These are phyloP conservation scores for Sycophila texana DNA, from an alignment of 2,888 invertebrate species.

Conservation along the genomic window DNA sequence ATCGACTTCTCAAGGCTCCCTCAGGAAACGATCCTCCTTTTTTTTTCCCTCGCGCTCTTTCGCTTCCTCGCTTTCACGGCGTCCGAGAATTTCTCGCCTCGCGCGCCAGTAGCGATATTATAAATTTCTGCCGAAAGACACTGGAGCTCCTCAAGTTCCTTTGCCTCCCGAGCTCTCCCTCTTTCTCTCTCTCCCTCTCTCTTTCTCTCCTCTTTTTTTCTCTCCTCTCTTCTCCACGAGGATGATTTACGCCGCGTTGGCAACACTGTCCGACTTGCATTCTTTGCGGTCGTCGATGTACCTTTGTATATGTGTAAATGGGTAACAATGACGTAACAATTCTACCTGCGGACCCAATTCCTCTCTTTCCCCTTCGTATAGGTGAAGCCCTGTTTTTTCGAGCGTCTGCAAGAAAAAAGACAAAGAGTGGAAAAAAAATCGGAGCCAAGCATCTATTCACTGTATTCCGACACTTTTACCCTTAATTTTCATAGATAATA, in stretches of 20 bases:
- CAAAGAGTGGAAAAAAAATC: neutral
- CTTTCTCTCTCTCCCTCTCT: neutral
- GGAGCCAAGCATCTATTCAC: neutral
- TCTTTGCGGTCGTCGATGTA: slow-evolving; percentile 66
- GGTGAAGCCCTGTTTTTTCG: neutral
- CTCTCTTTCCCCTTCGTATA: slow-evolving; percentile 28
- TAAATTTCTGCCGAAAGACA: slow-evolving; percentile 47
- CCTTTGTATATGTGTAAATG: neutral
- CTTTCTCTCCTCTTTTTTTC: slow-evolving; percentile 5
- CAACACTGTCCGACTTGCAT: slow-evolving; percentile 60
- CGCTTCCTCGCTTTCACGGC: slow-evolving; percentile 20
- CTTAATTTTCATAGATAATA: neutral
- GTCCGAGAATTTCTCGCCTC: slow-evolving; percentile 11
- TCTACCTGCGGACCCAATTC: slow-evolving; percentile 73
- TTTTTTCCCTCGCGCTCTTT: neutral
- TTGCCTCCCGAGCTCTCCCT: slow-evolving; percentile 2
- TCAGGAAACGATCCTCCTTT: slow-evolving; percentile 3
- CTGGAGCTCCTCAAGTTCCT: slow-evolving; percentile 18
- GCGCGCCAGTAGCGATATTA: slow-evolving; percentile 44
- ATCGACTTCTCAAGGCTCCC: slow-evolving; percentile 21
- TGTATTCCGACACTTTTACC: neutral
- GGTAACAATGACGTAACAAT: slow-evolving; percentile 72
- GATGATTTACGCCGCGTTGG: slow-evolving; percentile 59
- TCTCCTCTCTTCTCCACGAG: slow-evolving; percentile 62
- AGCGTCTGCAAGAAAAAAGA: neutral